Evolutionary conservation across 2,113 vertebrate genomes (phyloP).

Genomic region (Eulemur rufifrons): DNA sequence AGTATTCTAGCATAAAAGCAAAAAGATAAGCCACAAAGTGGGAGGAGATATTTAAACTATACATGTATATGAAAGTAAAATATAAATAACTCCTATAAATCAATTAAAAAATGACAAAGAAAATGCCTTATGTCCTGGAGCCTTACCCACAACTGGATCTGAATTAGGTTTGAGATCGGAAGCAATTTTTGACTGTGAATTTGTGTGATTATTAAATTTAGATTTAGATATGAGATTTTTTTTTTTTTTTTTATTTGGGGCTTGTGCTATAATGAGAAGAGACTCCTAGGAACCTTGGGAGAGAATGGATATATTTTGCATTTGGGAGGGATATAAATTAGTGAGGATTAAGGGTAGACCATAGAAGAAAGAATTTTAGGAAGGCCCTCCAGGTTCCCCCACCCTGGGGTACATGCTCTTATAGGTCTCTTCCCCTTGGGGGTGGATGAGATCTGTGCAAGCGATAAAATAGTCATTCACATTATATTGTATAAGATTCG

Average conservation of each 20-base stretch:
- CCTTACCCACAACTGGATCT: neutral
- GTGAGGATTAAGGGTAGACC: neutral
- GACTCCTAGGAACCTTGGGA: neutral
- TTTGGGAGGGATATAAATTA: neutral
- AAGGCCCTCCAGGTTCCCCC: neutral
- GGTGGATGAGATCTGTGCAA: neutral
- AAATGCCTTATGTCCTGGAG: neutral
- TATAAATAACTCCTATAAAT: neutral
- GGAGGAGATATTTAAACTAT: neutral
- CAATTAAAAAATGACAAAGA: neutral
- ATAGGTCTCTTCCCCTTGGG: neutral
- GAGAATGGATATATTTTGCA: neutral
- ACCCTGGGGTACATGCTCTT: neutral
- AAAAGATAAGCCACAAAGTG: neutral
- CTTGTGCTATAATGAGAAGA: neutral
- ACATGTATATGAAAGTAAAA: neutral
- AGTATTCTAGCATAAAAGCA: neutral
- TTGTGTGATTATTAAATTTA: neutral
- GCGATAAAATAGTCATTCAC: neutral
- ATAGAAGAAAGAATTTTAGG: neutral
- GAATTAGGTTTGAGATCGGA: neutral
- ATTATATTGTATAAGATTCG: neutral
- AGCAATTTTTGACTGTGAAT: neutral
- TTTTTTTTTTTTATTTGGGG: neutral
- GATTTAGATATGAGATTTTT: neutral